These are phyloP conservation scores for Pseudochirops corinnae DNA, from an alignment of 2,797 vertebrate species.

Conservation along the genomic window DNA sequence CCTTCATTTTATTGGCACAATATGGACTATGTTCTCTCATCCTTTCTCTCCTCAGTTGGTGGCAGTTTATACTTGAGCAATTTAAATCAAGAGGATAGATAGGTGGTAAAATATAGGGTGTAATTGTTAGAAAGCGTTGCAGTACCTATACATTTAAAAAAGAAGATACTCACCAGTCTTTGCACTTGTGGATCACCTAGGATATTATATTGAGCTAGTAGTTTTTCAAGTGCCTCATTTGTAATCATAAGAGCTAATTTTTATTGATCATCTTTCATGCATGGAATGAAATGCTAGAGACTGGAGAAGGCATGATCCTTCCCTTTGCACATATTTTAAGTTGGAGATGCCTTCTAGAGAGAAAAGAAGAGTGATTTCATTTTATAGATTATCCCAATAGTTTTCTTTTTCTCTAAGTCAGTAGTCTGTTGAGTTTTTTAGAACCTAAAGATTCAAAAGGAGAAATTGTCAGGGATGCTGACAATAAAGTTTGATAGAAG, in stretches of 20 bases:
- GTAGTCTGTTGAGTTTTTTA: neutral
- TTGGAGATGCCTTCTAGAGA: neutral
- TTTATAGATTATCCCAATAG: neutral
- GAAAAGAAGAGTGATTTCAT: slow-evolving; percentile 1
- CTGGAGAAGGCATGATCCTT: slow-evolving; percentile 25
- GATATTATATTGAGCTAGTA: slow-evolving; percentile 24
- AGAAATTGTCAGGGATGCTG: slow-evolving; percentile 31
- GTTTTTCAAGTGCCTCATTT: slow-evolving; percentile 70
- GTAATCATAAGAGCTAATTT: slow-evolving; percentile 38
- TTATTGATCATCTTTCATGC: slow-evolving; percentile 45
- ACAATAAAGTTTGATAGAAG: slow-evolving; percentile 21
- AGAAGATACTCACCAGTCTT: neutral
- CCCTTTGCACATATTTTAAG: neutral
- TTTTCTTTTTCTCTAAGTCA: neutral
- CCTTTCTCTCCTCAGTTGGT: slow-evolving; percentile 30
- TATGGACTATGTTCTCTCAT: neutral
- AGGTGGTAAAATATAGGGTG: slow-evolving; percentile 9
- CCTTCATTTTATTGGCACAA: slow-evolving; percentile 1
- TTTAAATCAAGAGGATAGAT: slow-evolving; percentile 9
- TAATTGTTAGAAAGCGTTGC: slow-evolving; percentile 23
- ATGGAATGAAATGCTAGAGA: slow-evolving; percentile 45
- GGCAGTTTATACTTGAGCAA: slow-evolving; percentile 39
- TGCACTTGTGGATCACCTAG: slow-evolving; percentile 3
- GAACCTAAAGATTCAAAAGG: neutral
- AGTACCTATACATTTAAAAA: neutral